phyloP scores from a whole-genome alignment of 2,797 vertebrate genomes.

The Muscicapa striata region DNA sequence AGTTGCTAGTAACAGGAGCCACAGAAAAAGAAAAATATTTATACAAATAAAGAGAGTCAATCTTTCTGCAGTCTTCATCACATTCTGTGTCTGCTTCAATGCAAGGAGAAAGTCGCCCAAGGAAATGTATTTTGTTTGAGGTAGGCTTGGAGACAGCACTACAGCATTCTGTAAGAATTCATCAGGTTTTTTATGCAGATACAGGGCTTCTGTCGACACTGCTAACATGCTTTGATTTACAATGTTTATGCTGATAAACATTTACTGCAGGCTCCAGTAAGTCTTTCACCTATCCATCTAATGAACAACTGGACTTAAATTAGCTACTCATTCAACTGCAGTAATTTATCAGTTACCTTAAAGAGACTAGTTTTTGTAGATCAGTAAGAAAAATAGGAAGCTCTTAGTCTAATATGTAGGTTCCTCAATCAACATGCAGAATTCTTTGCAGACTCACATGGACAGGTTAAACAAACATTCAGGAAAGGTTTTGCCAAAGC shows the following conservation, averaged over 20 bases:
- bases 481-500: neutral
- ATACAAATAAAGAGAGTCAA: neutral
- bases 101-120: neutral
- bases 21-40: constrained; percentile 20
- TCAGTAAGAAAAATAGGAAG: neutral
- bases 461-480: neutral
- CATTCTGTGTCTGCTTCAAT: neutral
- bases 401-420: neutral
- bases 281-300: neutral
- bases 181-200: neutral
- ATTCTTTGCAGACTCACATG: neutral
- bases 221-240: neutral
- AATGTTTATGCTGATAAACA: neutral
- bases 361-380: neutral
- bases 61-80: neutral
- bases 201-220: neutral
- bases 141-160: neutral
- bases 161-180: neutral
- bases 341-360: neutral
- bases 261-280: neutral
- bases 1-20: neutral
- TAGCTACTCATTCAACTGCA: neutral
- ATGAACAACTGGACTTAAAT: neutral
- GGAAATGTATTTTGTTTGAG: neutral
- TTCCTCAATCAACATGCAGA: neutral